Evolutionary conservation across 2,888 invertebrate genomes (phyloP), one percentile per base, ranked within the genome.

Genomic region (Ophraella communa): DNA sequence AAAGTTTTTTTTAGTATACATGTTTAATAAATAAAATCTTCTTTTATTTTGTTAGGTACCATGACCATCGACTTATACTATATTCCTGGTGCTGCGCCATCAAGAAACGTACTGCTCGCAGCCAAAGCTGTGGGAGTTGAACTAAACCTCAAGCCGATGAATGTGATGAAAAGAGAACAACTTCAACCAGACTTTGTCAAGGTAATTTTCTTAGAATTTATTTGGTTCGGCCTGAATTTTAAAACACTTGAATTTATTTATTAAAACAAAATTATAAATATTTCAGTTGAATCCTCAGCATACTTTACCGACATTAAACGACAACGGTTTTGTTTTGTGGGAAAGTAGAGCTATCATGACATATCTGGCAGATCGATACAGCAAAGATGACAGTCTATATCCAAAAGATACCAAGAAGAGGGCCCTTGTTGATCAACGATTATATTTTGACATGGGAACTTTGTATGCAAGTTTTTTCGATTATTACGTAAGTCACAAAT

Each of bases 321-420:
- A 95, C 82, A 89, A 92, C 75, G 94, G 92, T 0, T 90, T 94
- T 77, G 82, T 87, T 7, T 81, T 96, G 65, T 92, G 91, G 87
- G 95, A 96, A 83, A 94, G 94, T 53, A 91, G 94, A 49, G 91
- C 93, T 69, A 94, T 95, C 78, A 87, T 90, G 80, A 85, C 87
- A 1, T 95, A 95, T 81, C 85, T 95, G 77, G 91, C 86, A 30
- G 90, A 89, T 82, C 90, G 91, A 77, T 94, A 94, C 79, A 92
- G 89, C 61, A 92, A 92, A 80, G 88, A 91, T 74, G 91, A 90
- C 76, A 83, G 86, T 0, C 83, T 94, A 44, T 91, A 90, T 80
- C 94, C 95, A 1, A 91, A 89, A 76, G 92, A 93, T 73, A 88
- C 92, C 5, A 87, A 90, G 77, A 88, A 88, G 71, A 86, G 93